Evolutionary conservation across 2,113 vertebrate genomes (phyloP).

Genomic region (Antennarius striatus): DNA sequence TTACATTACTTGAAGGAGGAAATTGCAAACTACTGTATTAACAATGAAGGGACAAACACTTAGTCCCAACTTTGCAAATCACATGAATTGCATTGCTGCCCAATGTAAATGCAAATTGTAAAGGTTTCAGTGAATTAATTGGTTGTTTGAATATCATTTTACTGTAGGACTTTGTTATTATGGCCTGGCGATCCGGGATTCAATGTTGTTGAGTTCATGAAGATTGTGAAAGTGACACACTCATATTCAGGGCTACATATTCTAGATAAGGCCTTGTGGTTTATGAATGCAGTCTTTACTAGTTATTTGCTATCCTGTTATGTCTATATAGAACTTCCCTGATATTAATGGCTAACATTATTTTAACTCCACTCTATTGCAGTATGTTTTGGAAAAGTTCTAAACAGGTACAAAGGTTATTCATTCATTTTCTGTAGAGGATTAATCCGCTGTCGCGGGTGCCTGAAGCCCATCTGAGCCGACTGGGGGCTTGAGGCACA

Average conservation of each 20-base stretch:
- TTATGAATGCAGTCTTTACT: neutral
- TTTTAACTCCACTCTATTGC: neutral
- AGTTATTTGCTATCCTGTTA: slow-evolving; percentile 7
- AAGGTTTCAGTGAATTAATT: slow-evolving; percentile 17
- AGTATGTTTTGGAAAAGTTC: slow-evolving; percentile 1
- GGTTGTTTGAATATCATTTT: slow-evolving; percentile 6
- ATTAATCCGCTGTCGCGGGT: too few relatives aligned
- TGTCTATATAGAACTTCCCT: neutral
- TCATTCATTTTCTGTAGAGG: too few relatives aligned
- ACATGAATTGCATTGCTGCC: slow-evolving; percentile 21
- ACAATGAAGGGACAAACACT: too few relatives aligned
- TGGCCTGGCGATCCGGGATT: slow-evolving; percentile 11
- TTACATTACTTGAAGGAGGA: too few relatives aligned
- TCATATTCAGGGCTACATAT: neutral
- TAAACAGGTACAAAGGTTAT: neutral
- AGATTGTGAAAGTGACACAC: slow-evolving; percentile 16
- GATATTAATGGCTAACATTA: neutral
- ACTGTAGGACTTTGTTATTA: neutral
- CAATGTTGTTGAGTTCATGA: slow-evolving; percentile 14
- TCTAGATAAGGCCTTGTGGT: neutral
- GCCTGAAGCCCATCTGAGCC: too few relatives aligned
- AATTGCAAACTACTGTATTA: too few relatives aligned
- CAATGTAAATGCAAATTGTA: slow-evolving; percentile 38
- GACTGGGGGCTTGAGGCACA: too few relatives aligned
- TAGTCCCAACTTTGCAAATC: too few relatives aligned